A percentile compares a stretch with the other conserved stretches of the same genome.
These are phyloP conservation scores for Drosophila orena DNA, from an alignment of 1,140 invertebrate species.

Conservation along the genomic window DNA sequence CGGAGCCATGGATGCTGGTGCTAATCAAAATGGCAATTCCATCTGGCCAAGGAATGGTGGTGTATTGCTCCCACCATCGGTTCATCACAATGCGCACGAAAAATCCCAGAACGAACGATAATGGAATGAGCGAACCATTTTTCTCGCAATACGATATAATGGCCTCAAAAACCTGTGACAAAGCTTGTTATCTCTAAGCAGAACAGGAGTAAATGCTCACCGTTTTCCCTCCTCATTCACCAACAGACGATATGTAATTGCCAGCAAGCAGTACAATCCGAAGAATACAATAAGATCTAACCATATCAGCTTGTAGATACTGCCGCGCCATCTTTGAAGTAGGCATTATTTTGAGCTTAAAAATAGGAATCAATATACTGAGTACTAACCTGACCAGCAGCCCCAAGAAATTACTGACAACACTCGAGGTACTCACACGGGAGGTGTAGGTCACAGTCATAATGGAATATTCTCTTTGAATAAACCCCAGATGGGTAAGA, in stretches of 20 bases:
- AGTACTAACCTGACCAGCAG: constrained; percentile 51
- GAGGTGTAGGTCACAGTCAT: constrained; percentile 80
- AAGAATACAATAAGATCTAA: constrained; percentile 94
- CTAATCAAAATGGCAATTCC: constrained; percentile 92
- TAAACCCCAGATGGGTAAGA: background rate
- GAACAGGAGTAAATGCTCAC: constrained; percentile 84
- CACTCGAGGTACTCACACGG: constrained; percentile 54
- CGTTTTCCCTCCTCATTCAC: constrained; percentile 90
- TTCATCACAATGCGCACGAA: constrained; percentile 97
- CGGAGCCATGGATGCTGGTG: constrained; percentile 86
- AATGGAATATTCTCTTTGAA: constrained; percentile 1
- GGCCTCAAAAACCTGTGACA: constrained; percentile 89
- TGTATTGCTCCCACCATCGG: constrained; percentile 97
- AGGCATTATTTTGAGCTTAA: constrained; percentile 78
- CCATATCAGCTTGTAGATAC: constrained; percentile 98
- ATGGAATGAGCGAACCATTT: constrained; percentile 92
- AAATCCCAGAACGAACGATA: constrained; percentile 95
- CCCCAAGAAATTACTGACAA: constrained; percentile 63
- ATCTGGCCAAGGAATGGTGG: constrained; percentile 91
- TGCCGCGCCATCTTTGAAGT: constrained; percentile 95
- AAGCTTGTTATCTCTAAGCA: background rate
- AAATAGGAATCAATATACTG: background rate
- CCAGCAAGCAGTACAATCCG: constrained; percentile 91
- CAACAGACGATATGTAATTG: constrained; percentile 92
- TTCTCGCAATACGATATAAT: constrained; percentile 90